Evolutionary conservation across 2,113 vertebrate species (phyloP), one percentile per base, ranked within the genome.

Genomic region (Leptosomus discolor): DNA sequence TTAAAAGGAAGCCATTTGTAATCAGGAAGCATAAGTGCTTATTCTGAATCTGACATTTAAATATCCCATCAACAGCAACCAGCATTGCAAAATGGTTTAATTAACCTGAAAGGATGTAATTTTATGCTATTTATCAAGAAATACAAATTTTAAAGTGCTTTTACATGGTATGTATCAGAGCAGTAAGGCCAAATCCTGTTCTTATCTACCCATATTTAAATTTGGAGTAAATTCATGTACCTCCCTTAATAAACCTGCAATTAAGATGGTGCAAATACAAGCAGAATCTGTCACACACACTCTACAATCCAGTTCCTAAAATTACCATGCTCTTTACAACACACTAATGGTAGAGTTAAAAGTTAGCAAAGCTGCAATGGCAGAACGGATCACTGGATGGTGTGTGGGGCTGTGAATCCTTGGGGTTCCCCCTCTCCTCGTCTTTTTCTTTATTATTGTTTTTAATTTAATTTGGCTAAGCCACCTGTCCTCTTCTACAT

Each of bases 91-190:
- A 96, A 97, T 2, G 64, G 91, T 80, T 96, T 96, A 92, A 95
- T 96, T 97, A 96, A 96, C 88, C 77, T 90, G 96, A 96, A 97
- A 98, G 96, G 95, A 74, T 96, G 75, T 92, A 74, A 97, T 97
- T 96, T 97, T 94, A 92, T 64, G 94, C 97, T 97, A 73, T 95
- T 96, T 90, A 96, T 85, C 50, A 94, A 94, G 90, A 95, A 92
- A 95, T 48, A 94, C 43, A 93, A 73, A 75, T 82, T 94, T 96
- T 93, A 56, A 97, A 96, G 85, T 95, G 94, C 79, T 92, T 93
- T 97, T 96, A 91, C 0, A 1, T 2, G 0, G 56, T 75, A 68
- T 70, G 39, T 69, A 92, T 84, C 51, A 54, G 51, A 84, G 37
- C 32, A 67, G 73, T 39, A 68, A 84, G 54, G 56, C 43, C 56